A percentile compares a stretch with the other conserved stretches of the same genome.
phyloP scores from a whole-genome alignment of 2,888 invertebrate species.

The Acronicta alni region DNA sequence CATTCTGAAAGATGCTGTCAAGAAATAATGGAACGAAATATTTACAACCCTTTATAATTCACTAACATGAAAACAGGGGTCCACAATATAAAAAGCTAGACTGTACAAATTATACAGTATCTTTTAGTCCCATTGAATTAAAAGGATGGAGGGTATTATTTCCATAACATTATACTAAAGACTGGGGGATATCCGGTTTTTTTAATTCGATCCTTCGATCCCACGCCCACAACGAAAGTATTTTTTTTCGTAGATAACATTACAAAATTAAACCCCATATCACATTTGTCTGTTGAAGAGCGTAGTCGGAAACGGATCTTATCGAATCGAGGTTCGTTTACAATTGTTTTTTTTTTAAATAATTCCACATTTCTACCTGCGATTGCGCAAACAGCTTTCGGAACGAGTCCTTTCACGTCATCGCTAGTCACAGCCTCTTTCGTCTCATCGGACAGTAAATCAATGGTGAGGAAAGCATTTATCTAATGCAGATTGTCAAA shows the following conservation, averaged over 20 bases:
- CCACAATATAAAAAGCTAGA: constrained; percentile 33
- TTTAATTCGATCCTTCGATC: constrained; percentile 68
- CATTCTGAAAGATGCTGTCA: constrained; percentile 15
- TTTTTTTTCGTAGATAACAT: constrained; percentile 64
- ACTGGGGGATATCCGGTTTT: constrained; percentile 82
- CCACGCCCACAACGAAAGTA: constrained; percentile 76
- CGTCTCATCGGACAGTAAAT: constrained; percentile 63
- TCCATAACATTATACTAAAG: constrained; percentile 68
- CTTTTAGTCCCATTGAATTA: constrained; percentile 56
- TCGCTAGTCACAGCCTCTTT: constrained; percentile 47
- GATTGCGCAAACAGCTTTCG: constrained; percentile 62
- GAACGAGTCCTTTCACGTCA: constrained; percentile 44
- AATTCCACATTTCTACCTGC: constrained; percentile 61
- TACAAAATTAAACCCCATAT: constrained; percentile 71
- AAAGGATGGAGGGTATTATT: constrained; percentile 58
- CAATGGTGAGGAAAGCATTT: constrained; percentile 62
- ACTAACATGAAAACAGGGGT: constrained; percentile 28
- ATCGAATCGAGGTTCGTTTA: constrained; percentile 64
- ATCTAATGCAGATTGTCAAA: constrained; percentile 78
- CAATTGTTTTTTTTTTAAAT: constrained; percentile 57
- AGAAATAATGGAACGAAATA: constrained; percentile 6
- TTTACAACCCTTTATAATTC: constrained; percentile 30
- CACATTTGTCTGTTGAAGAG: constrained; percentile 61
- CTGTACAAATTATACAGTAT: constrained; percentile 54
- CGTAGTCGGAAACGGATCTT: constrained; percentile 70